These are phyloP conservation scores for Ophioninae sp. DNA, from an alignment of 2,888 invertebrate genomes.

Conservation along the genomic window DNA sequence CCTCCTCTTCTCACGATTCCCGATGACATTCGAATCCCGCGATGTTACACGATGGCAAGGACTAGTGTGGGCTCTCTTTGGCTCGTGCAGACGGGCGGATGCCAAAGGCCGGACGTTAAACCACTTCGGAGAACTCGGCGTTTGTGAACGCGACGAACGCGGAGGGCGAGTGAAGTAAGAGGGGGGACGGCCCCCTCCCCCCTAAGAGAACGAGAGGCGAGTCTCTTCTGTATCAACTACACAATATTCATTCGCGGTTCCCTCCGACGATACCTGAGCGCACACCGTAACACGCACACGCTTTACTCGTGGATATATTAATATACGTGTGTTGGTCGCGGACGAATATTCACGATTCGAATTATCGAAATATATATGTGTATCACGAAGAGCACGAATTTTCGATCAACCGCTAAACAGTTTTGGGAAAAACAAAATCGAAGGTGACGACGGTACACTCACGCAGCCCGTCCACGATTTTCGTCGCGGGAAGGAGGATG, in stretches of 20 bases:
- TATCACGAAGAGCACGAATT: constrained; percentile 28
- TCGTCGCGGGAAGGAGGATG: constrained; percentile 59
- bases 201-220: constrained; percentile 37
- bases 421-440: constrained; percentile 28
- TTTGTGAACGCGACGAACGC: constrained; percentile 62
- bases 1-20: constrained; percentile 5
- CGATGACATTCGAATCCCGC: constrained; percentile 30
- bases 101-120: constrained; percentile 69
- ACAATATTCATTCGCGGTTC: constrained; percentile 39
- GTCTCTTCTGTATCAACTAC: constrained; percentile 32
- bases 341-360: not conserved
- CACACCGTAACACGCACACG: not conserved
- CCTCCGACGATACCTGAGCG: not conserved
- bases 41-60: constrained; percentile 60
- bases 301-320: not conserved
- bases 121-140: constrained; percentile 70
- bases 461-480: constrained; percentile 58
- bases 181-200: constrained; percentile 9
- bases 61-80: constrained; percentile 52
- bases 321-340: constrained; percentile 4
- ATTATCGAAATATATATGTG: not conserved
- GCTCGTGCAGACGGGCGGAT: constrained; percentile 63
- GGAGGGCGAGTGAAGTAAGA: constrained; percentile 43
- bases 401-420: constrained; percentile 43
- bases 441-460: constrained; percentile 53